A percentile compares a stretch with the other conserved stretches of the same genome.
Evolutionary conservation across 2,888 invertebrate genomes (phyloP).

Genomic region (Troides oblongomaculatus): DNA sequence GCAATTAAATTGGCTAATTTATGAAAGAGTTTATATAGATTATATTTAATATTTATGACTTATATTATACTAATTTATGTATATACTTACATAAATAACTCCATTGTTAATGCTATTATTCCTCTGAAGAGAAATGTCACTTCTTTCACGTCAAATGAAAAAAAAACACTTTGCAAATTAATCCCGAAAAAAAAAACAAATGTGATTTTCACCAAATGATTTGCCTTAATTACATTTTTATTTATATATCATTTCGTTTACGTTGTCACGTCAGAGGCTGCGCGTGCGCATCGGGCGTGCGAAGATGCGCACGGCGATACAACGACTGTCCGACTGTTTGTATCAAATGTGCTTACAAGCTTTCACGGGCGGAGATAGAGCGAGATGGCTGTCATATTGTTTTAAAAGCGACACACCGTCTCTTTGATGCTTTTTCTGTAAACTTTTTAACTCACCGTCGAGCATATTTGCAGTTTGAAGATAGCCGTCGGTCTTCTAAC

Average conservation of each 20-base stretch:
- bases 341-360: conserved; percentile 1
- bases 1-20: background rate
- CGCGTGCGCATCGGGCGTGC: conserved; percentile 12
- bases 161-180: conserved; percentile 1
- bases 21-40: background rate
- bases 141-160: conserved; percentile 1
- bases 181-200: background rate
- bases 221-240: conserved; percentile 10
- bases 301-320: conserved; percentile 3
- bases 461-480: too few relatives aligned
- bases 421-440: background rate
- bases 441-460: too few relatives aligned
- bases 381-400: conserved; percentile 12
- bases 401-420: background rate
- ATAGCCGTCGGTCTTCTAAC: too few relatives aligned
- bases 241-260: background rate
- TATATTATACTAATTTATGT: background rate
- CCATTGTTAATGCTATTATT: conserved; percentile 16
- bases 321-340: conserved; percentile 13
- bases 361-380: conserved; percentile 9
- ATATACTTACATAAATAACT: conserved; percentile 27
- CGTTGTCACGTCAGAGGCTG: background rate
- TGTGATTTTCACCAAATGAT: background rate
- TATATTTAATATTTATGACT: background rate
- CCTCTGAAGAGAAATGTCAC: conserved; percentile 1